Evolutionary conservation across 2,888 invertebrate genomes (phyloP), one percentile per base, ranked within the genome.

Genomic region (Eilema depressum): DNA sequence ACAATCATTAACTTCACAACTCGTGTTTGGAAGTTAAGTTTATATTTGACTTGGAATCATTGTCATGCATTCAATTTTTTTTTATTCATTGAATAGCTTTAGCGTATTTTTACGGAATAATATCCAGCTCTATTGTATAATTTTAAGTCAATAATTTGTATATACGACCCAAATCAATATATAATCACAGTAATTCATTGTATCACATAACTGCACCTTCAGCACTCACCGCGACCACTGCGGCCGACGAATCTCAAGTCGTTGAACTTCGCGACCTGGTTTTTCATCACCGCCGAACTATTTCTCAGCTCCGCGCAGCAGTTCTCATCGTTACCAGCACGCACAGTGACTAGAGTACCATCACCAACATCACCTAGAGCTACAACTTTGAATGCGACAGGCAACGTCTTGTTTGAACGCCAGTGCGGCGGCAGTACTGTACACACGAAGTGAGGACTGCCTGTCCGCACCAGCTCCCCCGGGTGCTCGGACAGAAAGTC

Each of bases 311-410:
- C 99, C 59, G 99, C 99, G 90, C 98, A 99, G 91, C 97, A 99
- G 95, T 99, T 99, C 94, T 99, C 99, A 88, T 99, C 99, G 94
- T 99, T 99, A 26, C 99, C 99, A 25, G 99, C 99, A 60, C 98
- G 96, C 57, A 99, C 98, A 12, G 98, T 98, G 80, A 99, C 99
- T 94, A 98, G 96, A 53, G 99, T 99, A 1, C 99, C 99, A 90
- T 99, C 99, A 83, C 98, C 97, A 26, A 99, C 97, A 85, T 99
- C 99, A 14, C 99, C 98, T 69, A 99, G 95, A 7, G 99, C 98
- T 70, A 99, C 98, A 86, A 99, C 99, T 93, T 99, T 99, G 96
- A 99, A 99, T 68, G 99, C 99, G 74, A 98, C 97, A 64, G 99
- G 99, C 75, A 99, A 96, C 7, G 99, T 99, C 96, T 99, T 99